Evolutionary conservation across 2,113 vertebrate genomes (phyloP), one percentile per base, ranked within the genome.

Genomic region (Octodon degus): DNA sequence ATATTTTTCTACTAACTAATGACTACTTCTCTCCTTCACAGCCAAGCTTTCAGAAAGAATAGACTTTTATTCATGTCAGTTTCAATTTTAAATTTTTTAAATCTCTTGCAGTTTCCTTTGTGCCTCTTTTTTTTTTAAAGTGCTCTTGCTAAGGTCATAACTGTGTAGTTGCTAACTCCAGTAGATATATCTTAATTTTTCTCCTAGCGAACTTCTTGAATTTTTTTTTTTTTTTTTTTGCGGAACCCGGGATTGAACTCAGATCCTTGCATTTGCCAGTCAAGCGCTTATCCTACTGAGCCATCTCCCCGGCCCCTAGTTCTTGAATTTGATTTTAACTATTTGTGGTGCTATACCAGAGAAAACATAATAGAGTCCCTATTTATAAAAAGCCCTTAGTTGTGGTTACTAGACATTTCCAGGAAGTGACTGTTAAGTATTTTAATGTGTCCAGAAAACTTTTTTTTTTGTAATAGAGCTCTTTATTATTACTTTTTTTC

Each of bases 101-200:
- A 27, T 80, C 58, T 80, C 2, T 70, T 89, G 65, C 60, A 91
- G 32, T 76, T 19, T 91, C n/a, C 37, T 67, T 94, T 95, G 47
- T 87, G 19, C 72, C 30, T 91, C 47, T 60, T 65, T 88, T 89
- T n/a, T 83, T 63, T 91, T 20, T n/a, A n/a, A 70, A 65, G 70
- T 85, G 50, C 17, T 90, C 82, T 93, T 89, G 20, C 74, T 93
- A 86, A 90, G 81, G 72, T 89, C 82, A 70, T 86, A 92, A 94
- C 1, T 43, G 83, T 19, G 27, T 92, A 79, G 86, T 89, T 82
- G 37, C 53, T 79, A 65, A 86, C 47, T 94, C 40, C 25, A 37
- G 65, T 92, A 89, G 68, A 30, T 87, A 17, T 19, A 79, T 62
- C 55, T 77, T 87, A 86, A 63, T 91, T 37, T 96, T 90, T 19